A percentile compares a stretch with the other conserved stretches of the same genome.
Evolutionary conservation across 2,888 invertebrate species (phyloP).

Genomic region (Endotricha flammealis): DNA sequence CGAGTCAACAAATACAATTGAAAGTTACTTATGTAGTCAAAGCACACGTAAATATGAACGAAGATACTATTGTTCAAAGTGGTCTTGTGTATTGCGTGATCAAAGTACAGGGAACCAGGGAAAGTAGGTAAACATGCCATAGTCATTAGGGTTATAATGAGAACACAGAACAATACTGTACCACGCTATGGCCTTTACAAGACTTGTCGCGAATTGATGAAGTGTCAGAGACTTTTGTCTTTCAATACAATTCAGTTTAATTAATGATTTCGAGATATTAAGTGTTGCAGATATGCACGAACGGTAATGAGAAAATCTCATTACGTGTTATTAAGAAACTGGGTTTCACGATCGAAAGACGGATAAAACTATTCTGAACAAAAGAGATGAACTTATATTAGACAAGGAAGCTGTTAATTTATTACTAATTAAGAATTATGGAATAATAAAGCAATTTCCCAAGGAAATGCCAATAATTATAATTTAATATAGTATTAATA

Average conservation of each 20-base stretch:
- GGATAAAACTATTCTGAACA: too few relatives aligned
- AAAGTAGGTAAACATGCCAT: slow-evolving; percentile 45
- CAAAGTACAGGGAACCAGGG: slow-evolving; percentile 37
- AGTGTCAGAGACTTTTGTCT: slow-evolving; percentile 24
- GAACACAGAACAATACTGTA: slow-evolving; percentile 20
- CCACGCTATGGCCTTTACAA: slow-evolving; percentile 3
- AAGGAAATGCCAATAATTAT: too few relatives aligned
- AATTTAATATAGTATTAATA: too few relatives aligned
- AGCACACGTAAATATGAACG: slow-evolving; percentile 23
- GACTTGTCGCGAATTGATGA: slow-evolving; percentile 19
- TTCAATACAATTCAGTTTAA: slow-evolving; percentile 35
- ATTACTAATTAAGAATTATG: too few relatives aligned
- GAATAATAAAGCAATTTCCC: too few relatives aligned
- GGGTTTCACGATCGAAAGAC: too few relatives aligned
- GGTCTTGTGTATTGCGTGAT: slow-evolving; percentile 39
- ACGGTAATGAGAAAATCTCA: slow-evolving; percentile 13
- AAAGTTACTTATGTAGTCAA: slow-evolving; percentile 30
- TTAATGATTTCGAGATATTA: slow-evolving; percentile 41
- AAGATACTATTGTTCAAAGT: slow-evolving; percentile 41
- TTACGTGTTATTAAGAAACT: not conserved
- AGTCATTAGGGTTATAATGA: slow-evolving; percentile 37
- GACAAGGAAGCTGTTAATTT: too few relatives aligned
- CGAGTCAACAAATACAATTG: slow-evolving; percentile 26
- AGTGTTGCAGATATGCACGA: slow-evolving; percentile 29
- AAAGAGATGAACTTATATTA: too few relatives aligned